phyloP scores from a whole-genome alignment of 2,888 invertebrate genomes.

The Clostera curtula region DNA sequence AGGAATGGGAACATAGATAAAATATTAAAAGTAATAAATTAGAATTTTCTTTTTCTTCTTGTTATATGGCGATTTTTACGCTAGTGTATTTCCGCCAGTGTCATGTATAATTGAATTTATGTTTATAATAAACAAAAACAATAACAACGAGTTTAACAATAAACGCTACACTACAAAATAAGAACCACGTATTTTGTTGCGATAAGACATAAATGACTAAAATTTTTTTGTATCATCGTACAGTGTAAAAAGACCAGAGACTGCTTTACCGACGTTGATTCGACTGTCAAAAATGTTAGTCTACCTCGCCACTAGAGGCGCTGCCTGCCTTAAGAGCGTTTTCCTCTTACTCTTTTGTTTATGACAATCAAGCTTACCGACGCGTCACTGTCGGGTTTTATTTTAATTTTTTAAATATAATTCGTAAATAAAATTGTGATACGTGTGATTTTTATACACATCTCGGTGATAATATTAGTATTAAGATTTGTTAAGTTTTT shows the following conservation, averaged over 20 bases:
- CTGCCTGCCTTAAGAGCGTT: constrained; percentile 16
- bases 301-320: constrained; percentile 27
- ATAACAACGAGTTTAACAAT: too few species aligned
- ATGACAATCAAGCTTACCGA: constrained; percentile 59
- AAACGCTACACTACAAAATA: too few species aligned
- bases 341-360: constrained; percentile 28
- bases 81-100: too few species aligned
- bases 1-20: too few species aligned
- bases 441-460: constrained; percentile 72
- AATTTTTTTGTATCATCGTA: too few species aligned
- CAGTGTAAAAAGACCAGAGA: constrained; percentile 3
- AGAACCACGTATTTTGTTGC: too few species aligned
- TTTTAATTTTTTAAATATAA: constrained; percentile 63
- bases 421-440: constrained; percentile 72
- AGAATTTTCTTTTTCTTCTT: too few species aligned
- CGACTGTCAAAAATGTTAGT: constrained; percentile 19
- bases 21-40: too few species aligned
- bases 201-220: too few species aligned
- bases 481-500: constrained; percentile 71
- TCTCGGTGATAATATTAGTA: constrained; percentile 68
- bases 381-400: constrained; percentile 70
- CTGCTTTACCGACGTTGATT: constrained; percentile 21
- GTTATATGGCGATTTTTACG: too few species aligned
- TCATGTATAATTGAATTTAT: too few species aligned
- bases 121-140: too few species aligned